These are phyloP conservation scores for Channa maculata DNA, from an alignment of 2,113 vertebrate species.

Conservation along the genomic window DNA sequence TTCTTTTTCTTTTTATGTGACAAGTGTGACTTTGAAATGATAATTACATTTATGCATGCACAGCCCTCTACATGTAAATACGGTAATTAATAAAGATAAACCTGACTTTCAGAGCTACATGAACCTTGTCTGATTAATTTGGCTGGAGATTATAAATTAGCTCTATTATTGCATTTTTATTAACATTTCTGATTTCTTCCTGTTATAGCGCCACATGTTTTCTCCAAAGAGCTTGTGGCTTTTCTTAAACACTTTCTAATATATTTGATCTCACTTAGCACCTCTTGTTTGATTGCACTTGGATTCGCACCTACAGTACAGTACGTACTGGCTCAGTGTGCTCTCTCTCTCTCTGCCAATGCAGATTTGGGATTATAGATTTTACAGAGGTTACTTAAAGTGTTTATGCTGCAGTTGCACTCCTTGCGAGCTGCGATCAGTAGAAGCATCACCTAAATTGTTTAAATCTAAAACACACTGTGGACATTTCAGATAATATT, in stretches of 20 bases:
- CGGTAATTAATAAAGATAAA: constrained; percentile 57
- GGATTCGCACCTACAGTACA: constrained; percentile 11
- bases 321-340: too few relatives aligned
- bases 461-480: constrained; percentile 57
- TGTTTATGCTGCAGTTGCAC: constrained; percentile 48
- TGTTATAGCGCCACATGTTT: background rate
- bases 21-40: constrained; percentile 60
- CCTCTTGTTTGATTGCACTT: constrained; percentile 10
- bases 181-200: background rate
- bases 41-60: constrained; percentile 50
- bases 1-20: constrained; percentile 27
- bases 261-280: background rate
- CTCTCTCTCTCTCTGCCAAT: background rate
- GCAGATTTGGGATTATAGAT: constrained; percentile 32
- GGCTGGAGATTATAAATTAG: constrained; percentile 30
- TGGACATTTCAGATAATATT: constrained; percentile 39
- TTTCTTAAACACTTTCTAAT: background rate
- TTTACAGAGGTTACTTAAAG: constrained; percentile 28
- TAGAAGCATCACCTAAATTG: constrained; percentile 37
- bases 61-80: constrained; percentile 56
- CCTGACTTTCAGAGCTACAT: constrained; percentile 20
- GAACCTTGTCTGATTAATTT: constrained; percentile 27
- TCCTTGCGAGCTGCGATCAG: constrained; percentile 35
- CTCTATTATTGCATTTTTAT: constrained; percentile 17
- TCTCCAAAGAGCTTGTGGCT: background rate